phyloP scores from a whole-genome alignment of 2,113 vertebrate genomes.

The Xiphorhynchus elegans region DNA sequence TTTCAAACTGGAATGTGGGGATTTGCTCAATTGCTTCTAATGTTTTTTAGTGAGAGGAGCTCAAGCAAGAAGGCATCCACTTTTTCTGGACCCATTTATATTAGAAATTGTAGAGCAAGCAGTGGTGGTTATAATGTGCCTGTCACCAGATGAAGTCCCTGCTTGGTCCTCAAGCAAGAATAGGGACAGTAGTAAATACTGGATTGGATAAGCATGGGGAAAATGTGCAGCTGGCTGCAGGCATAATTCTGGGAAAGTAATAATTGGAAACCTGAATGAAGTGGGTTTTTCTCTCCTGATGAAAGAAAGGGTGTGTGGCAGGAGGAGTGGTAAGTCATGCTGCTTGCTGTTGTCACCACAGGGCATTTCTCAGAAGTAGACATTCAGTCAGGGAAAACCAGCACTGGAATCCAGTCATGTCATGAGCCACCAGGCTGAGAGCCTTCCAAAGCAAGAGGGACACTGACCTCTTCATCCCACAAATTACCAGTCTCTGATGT shows the following conservation, averaged over 20 bases:
- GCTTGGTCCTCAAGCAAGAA: background rate
- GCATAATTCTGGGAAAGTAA: background rate
- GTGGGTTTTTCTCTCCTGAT: rapidly evolving
- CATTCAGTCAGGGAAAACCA: background rate
- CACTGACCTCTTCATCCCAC: no score
- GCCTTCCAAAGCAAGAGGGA: background rate
- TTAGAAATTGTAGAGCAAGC: background rate
- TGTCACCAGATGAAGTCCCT: rapidly evolving
- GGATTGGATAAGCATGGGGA: background rate
- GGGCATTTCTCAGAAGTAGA: background rate
- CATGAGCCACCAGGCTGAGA: background rate
- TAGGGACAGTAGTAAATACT: background rate
- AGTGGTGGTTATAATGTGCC: background rate
- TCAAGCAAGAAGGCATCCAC: background rate
- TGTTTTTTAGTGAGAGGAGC: background rate
- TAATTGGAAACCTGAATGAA: background rate
- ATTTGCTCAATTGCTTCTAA: background rate
- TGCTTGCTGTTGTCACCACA: background rate
- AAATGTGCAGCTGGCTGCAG: background rate
- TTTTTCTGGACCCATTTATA: background rate
- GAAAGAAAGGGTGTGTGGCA: background rate
- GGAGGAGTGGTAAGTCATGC: background rate
- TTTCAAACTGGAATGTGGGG: background rate
- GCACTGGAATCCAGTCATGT: background rate
- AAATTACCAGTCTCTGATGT: background rate